A percentile compares a stretch with the other conserved stretches of the same genome.
These are phyloP conservation scores for Denticeps clupeoides DNA, from an alignment of 2,797 vertebrate genomes.

Conservation along the genomic window DNA sequence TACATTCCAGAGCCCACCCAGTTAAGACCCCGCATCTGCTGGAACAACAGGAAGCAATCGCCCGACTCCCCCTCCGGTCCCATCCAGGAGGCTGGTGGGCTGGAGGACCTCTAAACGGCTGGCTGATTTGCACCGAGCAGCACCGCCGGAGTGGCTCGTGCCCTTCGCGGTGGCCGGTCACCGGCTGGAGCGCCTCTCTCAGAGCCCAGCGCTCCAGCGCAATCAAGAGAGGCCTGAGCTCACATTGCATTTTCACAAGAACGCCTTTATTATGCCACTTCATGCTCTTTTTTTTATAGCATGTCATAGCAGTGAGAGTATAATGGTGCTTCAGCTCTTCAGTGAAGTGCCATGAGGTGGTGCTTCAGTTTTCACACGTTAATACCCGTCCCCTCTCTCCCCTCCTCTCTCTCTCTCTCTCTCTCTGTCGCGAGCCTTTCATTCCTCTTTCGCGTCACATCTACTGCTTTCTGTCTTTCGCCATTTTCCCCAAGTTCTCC, in stretches of 20 bases:
- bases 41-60: too few relatives aligned
- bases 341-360: conserved; percentile 51
- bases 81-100: too few relatives aligned
- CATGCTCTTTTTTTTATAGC: conserved; percentile 32
- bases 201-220: conserved; percentile 42
- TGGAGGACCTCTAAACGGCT: conserved; percentile 21
- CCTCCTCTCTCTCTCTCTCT: conserved; percentile 15
- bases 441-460: too few relatives aligned
- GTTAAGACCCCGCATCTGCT: too few relatives aligned
- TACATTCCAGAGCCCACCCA: too few relatives aligned
- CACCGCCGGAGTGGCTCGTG: conserved; percentile 35
- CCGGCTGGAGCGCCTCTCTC: conserved; percentile 30
- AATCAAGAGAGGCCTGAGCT: conserved; percentile 57
- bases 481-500: background rate
- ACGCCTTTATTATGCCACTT: conserved; percentile 61
- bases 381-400: conserved; percentile 41
- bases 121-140: conserved; percentile 36
- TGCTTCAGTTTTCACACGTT: conserved; percentile 57
- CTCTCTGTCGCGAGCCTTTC: conserved; percentile 31
- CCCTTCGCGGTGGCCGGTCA: background rate
- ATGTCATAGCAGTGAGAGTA: too few relatives aligned
- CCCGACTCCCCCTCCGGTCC: too few relatives aligned
- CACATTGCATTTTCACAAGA: conserved; percentile 49
- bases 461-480: too few relatives aligned
- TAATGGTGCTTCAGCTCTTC: conserved; percentile 53